Evolutionary conservation across 2,113 vertebrate species (phyloP).

Genomic region (Melanerpes aurifrons): DNA sequence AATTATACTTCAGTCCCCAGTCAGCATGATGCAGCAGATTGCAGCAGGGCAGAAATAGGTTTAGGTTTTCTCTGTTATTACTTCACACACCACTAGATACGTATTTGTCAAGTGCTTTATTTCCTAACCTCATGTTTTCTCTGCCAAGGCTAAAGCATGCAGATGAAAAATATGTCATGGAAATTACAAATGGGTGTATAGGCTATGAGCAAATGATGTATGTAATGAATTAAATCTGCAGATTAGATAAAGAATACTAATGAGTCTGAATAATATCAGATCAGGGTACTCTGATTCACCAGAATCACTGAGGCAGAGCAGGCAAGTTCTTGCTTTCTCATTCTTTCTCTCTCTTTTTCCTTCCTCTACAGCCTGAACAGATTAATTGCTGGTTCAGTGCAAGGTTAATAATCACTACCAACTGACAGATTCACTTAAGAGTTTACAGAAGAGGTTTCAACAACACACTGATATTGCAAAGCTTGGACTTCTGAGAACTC

Average conservation of each 20-base stretch:
- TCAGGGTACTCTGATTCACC: conserved; percentile 57
- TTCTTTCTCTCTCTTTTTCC: conserved; percentile 38
- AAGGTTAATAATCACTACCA: conserved; percentile 83
- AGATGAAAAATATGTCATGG: conserved; percentile 50
- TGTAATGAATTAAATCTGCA: conserved; percentile 78
- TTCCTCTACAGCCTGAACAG: conserved; percentile 65
- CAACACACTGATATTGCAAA: conserved; percentile 57
- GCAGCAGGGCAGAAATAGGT: not conserved
- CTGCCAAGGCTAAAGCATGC: conserved; percentile 38
- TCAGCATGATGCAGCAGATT: conserved; percentile 17
- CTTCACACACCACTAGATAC: conserved; percentile 17
- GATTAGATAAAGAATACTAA: conserved; percentile 73
- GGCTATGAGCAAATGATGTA: conserved; percentile 76
- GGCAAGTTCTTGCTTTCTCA: conserved; percentile 31
- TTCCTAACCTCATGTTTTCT: conserved; percentile 38
- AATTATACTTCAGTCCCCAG: not conserved
- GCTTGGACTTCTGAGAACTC: conserved; percentile 12
- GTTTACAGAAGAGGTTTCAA: conserved; percentile 71
- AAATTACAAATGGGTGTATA: conserved; percentile 72
- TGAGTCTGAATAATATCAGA: conserved; percentile 67
- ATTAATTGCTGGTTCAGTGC: conserved; percentile 79
- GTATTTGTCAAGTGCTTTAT: conserved; percentile 47
- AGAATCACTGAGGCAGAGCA: conserved; percentile 59
- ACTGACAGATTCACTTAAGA: conserved; percentile 74
- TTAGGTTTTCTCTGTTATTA: not conserved